Percentiles rank a stretch among this genome's conserved stretches.
These are phyloP conservation scores for Papilio machaon DNA, from an alignment of 1,140 invertebrate species.

Conservation along the genomic window DNA sequence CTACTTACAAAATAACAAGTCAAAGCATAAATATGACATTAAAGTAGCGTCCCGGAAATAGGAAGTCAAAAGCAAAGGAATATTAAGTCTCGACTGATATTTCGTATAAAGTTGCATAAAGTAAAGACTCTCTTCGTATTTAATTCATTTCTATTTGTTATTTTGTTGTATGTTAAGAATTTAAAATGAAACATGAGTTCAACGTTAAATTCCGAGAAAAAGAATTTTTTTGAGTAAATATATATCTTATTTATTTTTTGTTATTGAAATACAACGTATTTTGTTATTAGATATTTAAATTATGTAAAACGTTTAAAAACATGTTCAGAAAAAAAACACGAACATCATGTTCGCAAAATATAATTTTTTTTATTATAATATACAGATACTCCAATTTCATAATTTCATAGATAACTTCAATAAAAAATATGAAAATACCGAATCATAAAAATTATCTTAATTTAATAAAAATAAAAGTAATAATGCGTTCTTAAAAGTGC, in stretches of 20 bases:
- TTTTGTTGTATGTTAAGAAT: neutral
- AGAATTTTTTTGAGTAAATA: neutral
- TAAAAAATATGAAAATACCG: no score
- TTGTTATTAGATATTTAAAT: no score
- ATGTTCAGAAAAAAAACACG: no score
- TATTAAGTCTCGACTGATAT: neutral
- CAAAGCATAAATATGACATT: neutral
- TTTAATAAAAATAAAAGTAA: no score
- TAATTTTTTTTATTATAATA: no score
- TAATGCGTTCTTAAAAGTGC: no score
- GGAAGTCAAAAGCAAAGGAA: neutral
- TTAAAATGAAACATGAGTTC: neutral
- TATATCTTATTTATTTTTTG: neutral
- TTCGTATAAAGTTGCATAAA: constrained; percentile 4
- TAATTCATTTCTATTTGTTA: neutral
- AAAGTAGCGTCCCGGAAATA: neutral
- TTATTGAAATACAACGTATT: no score
- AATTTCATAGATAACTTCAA: no score
- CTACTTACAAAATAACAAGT: constrained; percentile 1
- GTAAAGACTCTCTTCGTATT: neutral
- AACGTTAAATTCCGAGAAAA: neutral
- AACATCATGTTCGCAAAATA: no score
- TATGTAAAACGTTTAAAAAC: no score
- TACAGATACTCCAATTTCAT: no score
- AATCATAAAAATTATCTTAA: no score